A percentile compares a stretch with the other conserved stretches of the same genome.
Evolutionary conservation across 2,888 invertebrate genomes (phyloP).

Genomic region (Aleiodes alternator): DNA sequence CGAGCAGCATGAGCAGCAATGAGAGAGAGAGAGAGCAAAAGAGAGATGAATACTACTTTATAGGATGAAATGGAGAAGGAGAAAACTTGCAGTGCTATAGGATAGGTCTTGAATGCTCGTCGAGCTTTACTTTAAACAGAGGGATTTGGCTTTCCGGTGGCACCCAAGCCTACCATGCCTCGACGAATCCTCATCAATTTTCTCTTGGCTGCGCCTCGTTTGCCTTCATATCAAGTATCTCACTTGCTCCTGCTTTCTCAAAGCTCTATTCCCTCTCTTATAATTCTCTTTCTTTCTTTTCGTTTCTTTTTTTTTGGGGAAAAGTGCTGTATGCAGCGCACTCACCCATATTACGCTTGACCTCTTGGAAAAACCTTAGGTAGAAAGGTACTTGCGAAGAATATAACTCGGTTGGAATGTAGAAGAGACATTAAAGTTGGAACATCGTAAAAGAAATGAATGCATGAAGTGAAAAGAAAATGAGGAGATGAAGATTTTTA

Average conservation of each 20-base stretch:
- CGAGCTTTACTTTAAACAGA: constrained; percentile 54
- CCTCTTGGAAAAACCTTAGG: constrained; percentile 24
- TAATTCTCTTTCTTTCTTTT: not conserved
- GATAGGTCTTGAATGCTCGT: constrained; percentile 29
- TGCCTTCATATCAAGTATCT: constrained; percentile 4
- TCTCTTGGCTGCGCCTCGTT: constrained; percentile 51
- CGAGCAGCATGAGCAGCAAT: not conserved
- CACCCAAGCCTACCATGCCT: constrained; percentile 38
- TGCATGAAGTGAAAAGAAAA: constrained; percentile 33
- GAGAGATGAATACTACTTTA: not conserved
- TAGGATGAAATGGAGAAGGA: constrained; percentile 7
- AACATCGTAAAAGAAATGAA: constrained; percentile 20
- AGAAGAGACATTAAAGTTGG: constrained; percentile 8
- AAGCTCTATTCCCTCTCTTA: constrained; percentile 1
- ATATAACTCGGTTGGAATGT: constrained; percentile 16
- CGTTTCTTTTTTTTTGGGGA: too few relatives aligned
- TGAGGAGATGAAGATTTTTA: constrained; percentile 33
- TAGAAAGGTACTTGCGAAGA: not conserved
- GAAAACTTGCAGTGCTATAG: constrained; percentile 7
- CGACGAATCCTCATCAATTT: constrained; percentile 63
- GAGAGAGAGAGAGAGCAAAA: constrained; percentile 15
- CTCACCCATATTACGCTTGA: constrained; percentile 45
- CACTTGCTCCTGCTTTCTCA: not conserved
- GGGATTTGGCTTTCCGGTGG: constrained; percentile 57
- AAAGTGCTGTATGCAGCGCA: constrained; percentile 2